phyloP scores from a whole-genome alignment of 2,888 invertebrate species.

The Atherix ibis region DNA sequence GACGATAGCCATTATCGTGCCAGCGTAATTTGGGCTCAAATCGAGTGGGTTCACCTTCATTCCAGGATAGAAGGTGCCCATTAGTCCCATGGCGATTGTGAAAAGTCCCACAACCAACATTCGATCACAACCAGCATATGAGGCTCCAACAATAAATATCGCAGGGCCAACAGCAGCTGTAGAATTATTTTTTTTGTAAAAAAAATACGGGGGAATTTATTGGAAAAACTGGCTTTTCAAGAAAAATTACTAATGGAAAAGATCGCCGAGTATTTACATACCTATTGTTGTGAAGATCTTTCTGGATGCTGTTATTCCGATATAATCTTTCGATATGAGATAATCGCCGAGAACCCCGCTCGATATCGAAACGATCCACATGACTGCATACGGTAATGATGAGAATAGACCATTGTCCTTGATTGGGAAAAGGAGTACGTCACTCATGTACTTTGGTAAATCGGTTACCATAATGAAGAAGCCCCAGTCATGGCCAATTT shows the following conservation, averaged over 20 bases:
- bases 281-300: slow-evolving; percentile 54
- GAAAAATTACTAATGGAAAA: no score
- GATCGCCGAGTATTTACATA: no score
- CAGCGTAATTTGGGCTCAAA: slow-evolving; percentile 49
- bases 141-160: slow-evolving; percentile 48
- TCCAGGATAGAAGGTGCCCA: slow-evolving; percentile 55
- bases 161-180: slow-evolving; percentile 51
- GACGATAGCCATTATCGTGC: slow-evolving; percentile 50
- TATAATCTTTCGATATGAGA: slow-evolving; percentile 41
- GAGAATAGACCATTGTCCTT: slow-evolving; percentile 42
- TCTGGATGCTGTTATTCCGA: slow-evolving; percentile 40
- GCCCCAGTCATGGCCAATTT: slow-evolving; percentile 50
- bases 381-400: slow-evolving; percentile 43
- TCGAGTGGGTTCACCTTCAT: slow-evolving; percentile 54
- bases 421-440: slow-evolving; percentile 43
- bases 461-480: slow-evolving; percentile 50
- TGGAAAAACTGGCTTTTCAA: no score
- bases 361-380: slow-evolving; percentile 42
- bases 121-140: slow-evolving; percentile 51
- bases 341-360: slow-evolving; percentile 55
- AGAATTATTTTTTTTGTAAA: slow-evolving; percentile 13
- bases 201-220: no score
- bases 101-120: slow-evolving; percentile 43
- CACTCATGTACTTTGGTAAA: slow-evolving; percentile 46
- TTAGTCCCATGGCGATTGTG: slow-evolving; percentile 50